Conservation (phyloP, 2,888 invertebrate genomes). For the Monopis laevigella region DNA sequence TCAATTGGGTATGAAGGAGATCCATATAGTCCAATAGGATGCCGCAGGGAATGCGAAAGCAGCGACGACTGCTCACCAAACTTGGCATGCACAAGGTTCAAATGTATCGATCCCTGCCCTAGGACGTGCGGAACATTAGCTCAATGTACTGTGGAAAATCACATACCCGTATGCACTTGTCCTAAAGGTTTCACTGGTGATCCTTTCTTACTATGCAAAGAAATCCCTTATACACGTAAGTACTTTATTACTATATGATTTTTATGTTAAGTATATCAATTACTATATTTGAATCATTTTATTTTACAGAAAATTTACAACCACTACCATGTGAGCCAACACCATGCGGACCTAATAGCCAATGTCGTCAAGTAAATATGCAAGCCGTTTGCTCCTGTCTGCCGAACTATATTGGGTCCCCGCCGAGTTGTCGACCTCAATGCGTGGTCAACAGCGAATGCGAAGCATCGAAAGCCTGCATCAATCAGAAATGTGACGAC, state of each 20-base stretch:
- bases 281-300: no score
- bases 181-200: constrained; percentile 81
- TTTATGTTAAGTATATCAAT: neutral
- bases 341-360: constrained; percentile 89
- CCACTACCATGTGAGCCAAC: constrained; percentile 86
- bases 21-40: constrained; percentile 78
- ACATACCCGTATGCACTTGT: constrained; percentile 82
- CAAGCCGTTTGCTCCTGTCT: constrained; percentile 89
- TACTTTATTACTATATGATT: constrained; percentile 10
- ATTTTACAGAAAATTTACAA: no score
- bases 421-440: constrained; percentile 84
- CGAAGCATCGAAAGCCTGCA: constrained; percentile 80
- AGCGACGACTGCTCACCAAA: constrained; percentile 79
- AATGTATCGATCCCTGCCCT: constrained; percentile 86
- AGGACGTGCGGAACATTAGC: constrained; percentile 85
- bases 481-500: constrained; percentile 86
- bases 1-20: constrained; percentile 82
- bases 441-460: constrained; percentile 91
- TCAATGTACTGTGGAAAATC: constrained; percentile 80
- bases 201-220: constrained; percentile 81
- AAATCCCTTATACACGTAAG: constrained; percentile 53
- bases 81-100: constrained; percentile 81
- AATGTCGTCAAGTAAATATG: constrained; percentile 80
- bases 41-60: constrained; percentile 80
- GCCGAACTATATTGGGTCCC: constrained; percentile 80